phyloP scores from a whole-genome alignment of 30 jellyfish, hydroid and myxozoan genomes.

The Aurelia sp. region DNA sequence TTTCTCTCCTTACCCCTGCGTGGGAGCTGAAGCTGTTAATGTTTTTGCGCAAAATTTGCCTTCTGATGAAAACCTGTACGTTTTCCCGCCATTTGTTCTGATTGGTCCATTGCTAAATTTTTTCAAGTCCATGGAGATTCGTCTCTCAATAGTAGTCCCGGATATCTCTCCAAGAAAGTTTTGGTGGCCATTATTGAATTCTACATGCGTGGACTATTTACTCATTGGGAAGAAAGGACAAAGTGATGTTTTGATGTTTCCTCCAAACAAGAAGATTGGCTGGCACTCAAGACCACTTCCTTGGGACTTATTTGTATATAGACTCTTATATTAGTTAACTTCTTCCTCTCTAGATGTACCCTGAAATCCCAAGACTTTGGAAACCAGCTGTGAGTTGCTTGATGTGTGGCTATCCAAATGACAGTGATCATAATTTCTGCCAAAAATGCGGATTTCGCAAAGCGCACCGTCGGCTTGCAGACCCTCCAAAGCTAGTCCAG shows the following conservation, averaged over 20 bases:
- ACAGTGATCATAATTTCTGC: slow-evolving; percentile 5
- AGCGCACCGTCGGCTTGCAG: background rate
- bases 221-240: background rate
- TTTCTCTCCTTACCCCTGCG: background rate
- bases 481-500: slow-evolving; percentile 15
- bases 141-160: no score
- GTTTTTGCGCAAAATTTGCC: slow-evolving; percentile 13
- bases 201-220: no score
- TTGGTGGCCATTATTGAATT: no score
- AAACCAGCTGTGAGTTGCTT: slow-evolving; percentile 15
- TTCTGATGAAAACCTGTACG: slow-evolving; percentile 3
- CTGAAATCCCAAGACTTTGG: slow-evolving; percentile 23
- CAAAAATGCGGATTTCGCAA: slow-evolving; percentile 15
- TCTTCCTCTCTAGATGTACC: background rate
- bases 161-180: no score
- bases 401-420: slow-evolving; percentile 6
- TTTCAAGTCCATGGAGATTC: no score
- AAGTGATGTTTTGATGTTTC: background rate
- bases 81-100: slow-evolving; percentile 28
- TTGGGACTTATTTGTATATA: no score
- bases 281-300: no score
- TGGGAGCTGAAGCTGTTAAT: background rate
- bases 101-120: background rate
- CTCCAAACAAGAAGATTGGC: no score
- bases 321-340: no score